These are phyloP conservation scores for Dioctria rufipes DNA, from an alignment of 2,888 invertebrate genomes.

Conservation along the genomic window DNA sequence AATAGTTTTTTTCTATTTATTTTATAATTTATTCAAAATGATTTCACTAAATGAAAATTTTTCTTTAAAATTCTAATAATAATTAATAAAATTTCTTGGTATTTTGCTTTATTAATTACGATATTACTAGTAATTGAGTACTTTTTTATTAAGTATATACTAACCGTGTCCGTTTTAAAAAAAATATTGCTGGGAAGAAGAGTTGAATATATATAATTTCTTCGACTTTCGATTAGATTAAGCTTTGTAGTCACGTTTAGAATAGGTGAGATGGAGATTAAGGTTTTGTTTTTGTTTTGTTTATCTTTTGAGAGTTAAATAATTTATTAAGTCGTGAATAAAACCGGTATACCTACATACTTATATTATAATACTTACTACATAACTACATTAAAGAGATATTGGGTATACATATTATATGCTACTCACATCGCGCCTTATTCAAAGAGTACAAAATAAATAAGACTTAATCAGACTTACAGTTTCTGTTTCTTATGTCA, in stretches of 20 bases:
- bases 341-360: constrained; percentile 17
- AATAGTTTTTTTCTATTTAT: constrained; percentile 1
- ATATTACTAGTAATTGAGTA: neutral
- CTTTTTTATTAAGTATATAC: too few species aligned
- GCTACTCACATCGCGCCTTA: neutral
- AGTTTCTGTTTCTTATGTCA: neutral
- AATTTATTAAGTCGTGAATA: constrained; percentile 33
- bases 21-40: neutral
- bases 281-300: neutral
- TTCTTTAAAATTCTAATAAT: neutral
- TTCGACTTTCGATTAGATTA: constrained; percentile 20
- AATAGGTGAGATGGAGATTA: neutral
- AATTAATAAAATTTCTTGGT: constrained; percentile 21
- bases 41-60: neutral
- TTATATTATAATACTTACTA: neutral
- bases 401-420: neutral
- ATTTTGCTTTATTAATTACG: constrained; percentile 13
- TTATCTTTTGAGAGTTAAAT: constrained; percentile 37
- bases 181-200: neutral
- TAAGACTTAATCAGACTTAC: neutral
- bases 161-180: neutral
- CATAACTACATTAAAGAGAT: too few species aligned
- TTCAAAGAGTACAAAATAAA: neutral
- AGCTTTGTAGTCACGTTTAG: constrained; percentile 29
- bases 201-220: neutral